Base-by-base conservation (phyloP, 2,888 invertebrate genomes). In the Acrobasis repandana region DNA sequence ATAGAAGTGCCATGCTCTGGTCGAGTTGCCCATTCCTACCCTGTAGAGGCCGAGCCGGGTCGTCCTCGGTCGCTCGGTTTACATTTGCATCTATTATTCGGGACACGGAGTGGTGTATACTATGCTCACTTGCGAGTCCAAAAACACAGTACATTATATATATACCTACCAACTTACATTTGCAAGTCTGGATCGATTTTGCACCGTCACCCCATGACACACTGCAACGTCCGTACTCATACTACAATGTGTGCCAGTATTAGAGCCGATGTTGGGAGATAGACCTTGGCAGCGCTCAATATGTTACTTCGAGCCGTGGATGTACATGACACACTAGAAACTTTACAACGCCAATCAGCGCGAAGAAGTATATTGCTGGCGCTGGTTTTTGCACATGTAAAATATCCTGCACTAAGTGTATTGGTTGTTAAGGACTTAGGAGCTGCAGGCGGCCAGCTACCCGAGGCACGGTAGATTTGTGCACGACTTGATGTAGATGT, bases 131-230 rank as follows among this genome's bases (percentile, higher is more conserved):
- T 81, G 81, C 83, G 79, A 79, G 76, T 81, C 82, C 80, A 77
- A 78, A 82, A 75, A 80, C 74, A 85, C 80, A 79, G 76, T 76
- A 82, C 79, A 75, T 72, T 80, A 77, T 77, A 72, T 70, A 43
- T 77, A 71, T 76, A 75, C 76, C 73, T 68, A 75, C 70, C 69
- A 71, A 76, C 71, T 75, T 70, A 85, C 84, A 86, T 79, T 79
- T 85, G 85, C 88, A 87, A 87, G 83, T 85, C 82, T 83, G 83
- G 88, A 90, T 92, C 93, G 93, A 94, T 94, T 94, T 94, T 94
- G 94, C 94, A 94, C 94, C 93, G 93, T 91, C 86, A 90, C 90
- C 91, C 89, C 91, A 88, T 86, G 80, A 88, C 83, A 88, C 85
- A 85, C 69, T 72, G 69, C 71, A 73, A 74, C 72, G 72, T 72